Percentiles rank a stretch among this genome's conserved stretches.
These are phyloP conservation scores for Nesidiocoris tenuis DNA, from an alignment of 2,888 invertebrate species.

Conservation along the genomic window DNA sequence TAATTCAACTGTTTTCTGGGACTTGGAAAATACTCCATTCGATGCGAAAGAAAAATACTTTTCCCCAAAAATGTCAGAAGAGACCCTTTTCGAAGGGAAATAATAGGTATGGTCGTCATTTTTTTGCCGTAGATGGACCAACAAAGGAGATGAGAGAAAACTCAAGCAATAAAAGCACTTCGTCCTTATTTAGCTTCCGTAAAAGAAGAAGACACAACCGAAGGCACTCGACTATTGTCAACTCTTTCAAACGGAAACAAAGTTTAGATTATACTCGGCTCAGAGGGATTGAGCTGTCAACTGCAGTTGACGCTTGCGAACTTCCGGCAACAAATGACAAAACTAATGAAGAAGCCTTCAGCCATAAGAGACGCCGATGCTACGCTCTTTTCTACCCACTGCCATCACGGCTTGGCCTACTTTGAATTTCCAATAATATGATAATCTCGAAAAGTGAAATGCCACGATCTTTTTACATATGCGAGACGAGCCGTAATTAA, in stretches of 20 bases:
- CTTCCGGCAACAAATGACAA: constrained; percentile 43
- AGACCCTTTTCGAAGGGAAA: too few relatives aligned
- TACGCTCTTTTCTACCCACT: constrained; percentile 13
- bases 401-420: background rate
- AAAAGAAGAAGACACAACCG: constrained; percentile 4
- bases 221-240: constrained; percentile 32
- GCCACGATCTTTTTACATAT: background rate
- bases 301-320: constrained; percentile 41
- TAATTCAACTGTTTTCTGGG: too few relatives aligned
- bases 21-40: too few relatives aligned
- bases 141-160: background rate
- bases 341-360: constrained; percentile 40
- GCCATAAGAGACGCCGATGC: constrained; percentile 19
- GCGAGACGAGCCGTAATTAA: too few relatives aligned
- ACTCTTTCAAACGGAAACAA: constrained; percentile 32
- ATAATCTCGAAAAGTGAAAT: too few relatives aligned
- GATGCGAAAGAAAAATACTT: too few relatives aligned
- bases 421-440: background rate
- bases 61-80: too few relatives aligned
- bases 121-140: background rate
- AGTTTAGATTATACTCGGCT: constrained; percentile 38
- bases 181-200: background rate
- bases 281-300: constrained; percentile 42
- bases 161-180: constrained; percentile 4
- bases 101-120: too few relatives aligned